These are phyloP conservation scores for Ennomos quercinarius DNA, from an alignment of 2,888 invertebrate species.

Conservation along the genomic window DNA sequence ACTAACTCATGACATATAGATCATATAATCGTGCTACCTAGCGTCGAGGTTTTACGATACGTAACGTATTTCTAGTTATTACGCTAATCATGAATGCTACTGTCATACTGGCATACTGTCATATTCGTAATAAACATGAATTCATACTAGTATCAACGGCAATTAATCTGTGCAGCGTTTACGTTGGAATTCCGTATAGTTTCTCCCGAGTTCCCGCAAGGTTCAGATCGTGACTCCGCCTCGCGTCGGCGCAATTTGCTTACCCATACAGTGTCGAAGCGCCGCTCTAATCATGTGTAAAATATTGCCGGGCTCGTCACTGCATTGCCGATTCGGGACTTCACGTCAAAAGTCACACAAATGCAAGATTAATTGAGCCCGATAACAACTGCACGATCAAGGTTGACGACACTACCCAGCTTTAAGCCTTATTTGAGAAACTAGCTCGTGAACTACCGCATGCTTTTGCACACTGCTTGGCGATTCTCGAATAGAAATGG, in stretches of 20 bases:
- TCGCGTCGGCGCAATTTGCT: slow-evolving; percentile 83
- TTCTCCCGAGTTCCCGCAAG: slow-evolving; percentile 80
- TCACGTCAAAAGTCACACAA: slow-evolving; percentile 74
- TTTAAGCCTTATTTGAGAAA: slow-evolving; percentile 30
- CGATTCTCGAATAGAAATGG: slow-evolving; percentile 7
- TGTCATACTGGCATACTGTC: slow-evolving; percentile 22
- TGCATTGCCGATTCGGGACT: slow-evolving; percentile 71
- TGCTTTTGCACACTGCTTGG: slow-evolving; percentile 20
- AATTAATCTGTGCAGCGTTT: slow-evolving; percentile 80
- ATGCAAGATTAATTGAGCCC: slow-evolving; percentile 73
- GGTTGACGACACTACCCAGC: slow-evolving; percentile 46
- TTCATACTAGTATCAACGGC: slow-evolving; percentile 52
- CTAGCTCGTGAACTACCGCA: slow-evolving; percentile 24
- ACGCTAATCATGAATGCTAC: slow-evolving; percentile 32
- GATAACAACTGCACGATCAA: slow-evolving; percentile 69
- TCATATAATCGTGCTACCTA: too few relatives aligned
- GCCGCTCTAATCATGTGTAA: slow-evolving; percentile 82
- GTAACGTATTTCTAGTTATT: slow-evolving; percentile 33
- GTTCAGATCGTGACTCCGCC: slow-evolving; percentile 84
- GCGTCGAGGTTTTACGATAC: slow-evolving; percentile 8
- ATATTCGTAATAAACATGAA: slow-evolving; percentile 26
- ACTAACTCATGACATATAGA: too few relatives aligned
- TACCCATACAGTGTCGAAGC: slow-evolving; percentile 80
- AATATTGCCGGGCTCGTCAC: slow-evolving; percentile 80
- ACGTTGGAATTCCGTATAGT: slow-evolving; percentile 82